phyloP scores from a whole-genome alignment of 2,888 invertebrate genomes.

The Mamestra brassicae region DNA sequence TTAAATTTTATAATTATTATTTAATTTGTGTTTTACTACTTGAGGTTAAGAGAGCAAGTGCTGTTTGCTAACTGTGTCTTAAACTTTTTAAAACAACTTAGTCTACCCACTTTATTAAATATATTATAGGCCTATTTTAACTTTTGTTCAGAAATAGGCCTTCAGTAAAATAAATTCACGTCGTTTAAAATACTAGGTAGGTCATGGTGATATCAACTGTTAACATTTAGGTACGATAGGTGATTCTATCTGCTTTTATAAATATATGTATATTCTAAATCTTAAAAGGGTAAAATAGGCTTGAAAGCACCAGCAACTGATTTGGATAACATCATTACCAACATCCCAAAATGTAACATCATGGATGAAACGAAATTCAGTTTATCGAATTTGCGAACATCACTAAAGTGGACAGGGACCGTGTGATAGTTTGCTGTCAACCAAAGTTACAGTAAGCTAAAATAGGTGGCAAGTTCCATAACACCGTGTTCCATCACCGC shows the following conservation, averaged over 20 bases:
- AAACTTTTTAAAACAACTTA: neutral
- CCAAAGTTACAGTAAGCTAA: conserved; percentile 41
- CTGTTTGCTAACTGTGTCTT: neutral
- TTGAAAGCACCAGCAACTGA: neutral
- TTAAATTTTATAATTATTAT: conserved; percentile 81
- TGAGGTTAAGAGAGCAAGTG: neutral
- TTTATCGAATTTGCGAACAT: conserved; percentile 22
- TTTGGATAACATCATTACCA: neutral
- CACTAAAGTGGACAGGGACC: conserved; percentile 56
- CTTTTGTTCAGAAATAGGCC: neutral
- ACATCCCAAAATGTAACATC: neutral
- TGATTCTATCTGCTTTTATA: too few species aligned
- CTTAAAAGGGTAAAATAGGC: neutral
- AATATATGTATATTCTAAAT: too few species aligned
- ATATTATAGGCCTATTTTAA: neutral
- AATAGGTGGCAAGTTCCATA: conserved; percentile 55
- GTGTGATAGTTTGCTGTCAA: conserved; percentile 61
- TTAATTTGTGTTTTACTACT: conserved; percentile 64
- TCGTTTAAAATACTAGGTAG: neutral
- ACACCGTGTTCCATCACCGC: conserved; percentile 62
- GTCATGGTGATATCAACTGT: neutral
- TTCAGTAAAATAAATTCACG: neutral
- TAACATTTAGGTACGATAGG: neutral
- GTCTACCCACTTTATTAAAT: neutral
- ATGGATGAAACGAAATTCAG: conserved; percentile 1